Percentiles rank a stretch among this genome's conserved stretches.
Conservation (phyloP, 2,797 vertebrate genomes). For the Acomys russatus region DNA sequence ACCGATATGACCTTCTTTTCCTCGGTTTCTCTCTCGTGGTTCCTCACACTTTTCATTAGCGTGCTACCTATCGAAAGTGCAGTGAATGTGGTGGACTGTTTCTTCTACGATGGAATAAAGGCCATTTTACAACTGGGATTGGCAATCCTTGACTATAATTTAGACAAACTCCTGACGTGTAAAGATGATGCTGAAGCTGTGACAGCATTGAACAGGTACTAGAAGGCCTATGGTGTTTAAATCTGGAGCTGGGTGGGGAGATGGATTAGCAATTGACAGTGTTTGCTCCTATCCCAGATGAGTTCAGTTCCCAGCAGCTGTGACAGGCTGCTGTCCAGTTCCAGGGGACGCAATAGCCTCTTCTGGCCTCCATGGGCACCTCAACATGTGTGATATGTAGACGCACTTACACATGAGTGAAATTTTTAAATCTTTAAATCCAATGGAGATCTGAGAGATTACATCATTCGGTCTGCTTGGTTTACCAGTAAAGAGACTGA, state of each 20-base stretch:
- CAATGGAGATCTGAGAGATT: constrained; percentile 15
- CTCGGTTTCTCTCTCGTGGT: constrained; percentile 98
- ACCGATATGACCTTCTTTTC: constrained; percentile 98
- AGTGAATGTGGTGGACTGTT: constrained; percentile 98
- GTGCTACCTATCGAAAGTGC: constrained; percentile 98
- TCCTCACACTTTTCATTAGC: constrained; percentile 98
- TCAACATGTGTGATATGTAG: not conserved
- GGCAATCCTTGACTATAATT: constrained; percentile 96
- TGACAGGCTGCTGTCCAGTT: not conserved
- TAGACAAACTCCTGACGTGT: constrained; percentile 95
- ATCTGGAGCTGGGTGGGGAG: not conserved
- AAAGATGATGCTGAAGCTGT: constrained; percentile 98
- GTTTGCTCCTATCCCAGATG: not conserved
- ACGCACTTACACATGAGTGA: not conserved
- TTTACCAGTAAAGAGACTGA: constrained; percentile 58
- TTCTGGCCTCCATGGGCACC: not conserved
- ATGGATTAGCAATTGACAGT: not conserved
- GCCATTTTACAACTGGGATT: constrained; percentile 97
- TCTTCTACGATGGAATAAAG: constrained; percentile 98
- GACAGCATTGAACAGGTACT: constrained; percentile 97
- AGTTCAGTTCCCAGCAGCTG: not conserved
- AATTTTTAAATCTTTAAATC: constrained; percentile 7
- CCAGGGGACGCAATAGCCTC: not conserved
- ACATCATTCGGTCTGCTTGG: not conserved
- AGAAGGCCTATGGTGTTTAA: constrained; percentile 6